Evolutionary conservation across 2,113 vertebrate species (phyloP).

Genomic region (Azemiops feae): DNA sequence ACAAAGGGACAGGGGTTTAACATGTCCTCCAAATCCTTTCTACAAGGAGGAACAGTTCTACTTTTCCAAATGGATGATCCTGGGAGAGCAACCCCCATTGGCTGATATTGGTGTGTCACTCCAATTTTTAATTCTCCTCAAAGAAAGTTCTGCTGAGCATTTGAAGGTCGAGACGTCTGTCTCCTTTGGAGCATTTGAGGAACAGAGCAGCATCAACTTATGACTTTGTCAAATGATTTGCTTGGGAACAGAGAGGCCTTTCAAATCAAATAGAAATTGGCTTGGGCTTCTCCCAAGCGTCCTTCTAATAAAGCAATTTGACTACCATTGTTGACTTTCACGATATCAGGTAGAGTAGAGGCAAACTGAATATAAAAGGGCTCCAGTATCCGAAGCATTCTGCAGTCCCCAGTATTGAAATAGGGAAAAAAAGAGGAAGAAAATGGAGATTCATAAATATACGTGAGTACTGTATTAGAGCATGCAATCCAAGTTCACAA

Average conservation of each 20-base stretch:
- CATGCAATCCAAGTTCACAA: background rate
- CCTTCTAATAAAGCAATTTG: background rate
- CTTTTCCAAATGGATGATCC: background rate
- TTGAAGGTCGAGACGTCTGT: background rate
- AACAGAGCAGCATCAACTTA: conserved; percentile 5
- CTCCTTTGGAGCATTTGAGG: background rate
- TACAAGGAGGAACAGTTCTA: background rate
- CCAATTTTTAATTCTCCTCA: conserved; percentile 16
- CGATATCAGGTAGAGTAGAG: background rate
- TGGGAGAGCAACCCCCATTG: background rate
- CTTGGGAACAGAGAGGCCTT: conserved; percentile 14
- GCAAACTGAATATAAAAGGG: background rate
- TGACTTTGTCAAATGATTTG: conserved; percentile 8
- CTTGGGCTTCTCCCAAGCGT: conserved; percentile 10
- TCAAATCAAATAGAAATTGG: conserved; percentile 13
- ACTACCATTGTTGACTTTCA: background rate
- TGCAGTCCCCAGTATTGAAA: background rate
- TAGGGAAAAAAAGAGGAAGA: background rate
- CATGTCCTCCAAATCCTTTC: conserved; percentile 7
- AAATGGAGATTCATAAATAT: background rate
- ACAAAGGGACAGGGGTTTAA: background rate
- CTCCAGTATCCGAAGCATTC: background rate
- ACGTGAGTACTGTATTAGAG: too few species aligned
- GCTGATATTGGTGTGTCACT: background rate
- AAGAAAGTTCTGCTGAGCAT: background rate